Conservation (phyloP, 37 sponge, comb jelly and placozoan species). For the Cladorhizidae sp. region DNA sequence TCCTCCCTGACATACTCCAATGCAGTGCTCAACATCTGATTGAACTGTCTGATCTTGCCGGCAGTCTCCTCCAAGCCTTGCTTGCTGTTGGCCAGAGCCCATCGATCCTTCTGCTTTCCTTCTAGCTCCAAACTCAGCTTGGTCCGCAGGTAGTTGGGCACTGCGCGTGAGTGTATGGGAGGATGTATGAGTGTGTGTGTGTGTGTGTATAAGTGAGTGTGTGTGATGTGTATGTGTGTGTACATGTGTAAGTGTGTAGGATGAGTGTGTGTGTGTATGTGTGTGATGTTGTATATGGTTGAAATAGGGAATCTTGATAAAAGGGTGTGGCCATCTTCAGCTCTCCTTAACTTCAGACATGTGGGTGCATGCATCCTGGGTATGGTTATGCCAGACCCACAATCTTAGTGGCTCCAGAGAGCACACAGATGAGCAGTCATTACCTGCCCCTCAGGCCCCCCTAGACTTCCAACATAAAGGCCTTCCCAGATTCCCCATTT, state of each 20-base stretch:
- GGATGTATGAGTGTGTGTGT: conserved; percentile 4
- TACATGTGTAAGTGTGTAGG: background rate
- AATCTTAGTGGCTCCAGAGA: no score
- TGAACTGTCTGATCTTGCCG: conserved; percentile 36
- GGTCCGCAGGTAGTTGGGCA: conserved; percentile 90
- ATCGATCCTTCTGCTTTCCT: conserved; percentile 49
- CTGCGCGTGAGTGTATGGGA: conserved; percentile 36
- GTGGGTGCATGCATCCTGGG: no score
- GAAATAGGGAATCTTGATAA: no score
- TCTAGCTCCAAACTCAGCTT: conserved; percentile 86
- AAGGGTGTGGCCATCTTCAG: no score
- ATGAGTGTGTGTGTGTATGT: background rate
- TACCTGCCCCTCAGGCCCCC: no score
- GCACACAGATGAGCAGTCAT: no score
- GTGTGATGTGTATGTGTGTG: background rate
- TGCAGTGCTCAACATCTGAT: conserved; percentile 25
- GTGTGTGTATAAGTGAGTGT: background rate
- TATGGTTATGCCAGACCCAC: no score
- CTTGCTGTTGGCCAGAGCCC: background rate
- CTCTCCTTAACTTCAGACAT: no score
- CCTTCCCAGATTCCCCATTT: no score
- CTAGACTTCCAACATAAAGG: no score
- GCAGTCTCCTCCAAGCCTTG: background rate
- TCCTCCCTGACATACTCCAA: conserved; percentile 29
- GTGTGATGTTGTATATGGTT: no score